These are phyloP conservation scores for Gonatopus flavifemur DNA, from an alignment of 1,140 invertebrate genomes.

Conservation along the genomic window DNA sequence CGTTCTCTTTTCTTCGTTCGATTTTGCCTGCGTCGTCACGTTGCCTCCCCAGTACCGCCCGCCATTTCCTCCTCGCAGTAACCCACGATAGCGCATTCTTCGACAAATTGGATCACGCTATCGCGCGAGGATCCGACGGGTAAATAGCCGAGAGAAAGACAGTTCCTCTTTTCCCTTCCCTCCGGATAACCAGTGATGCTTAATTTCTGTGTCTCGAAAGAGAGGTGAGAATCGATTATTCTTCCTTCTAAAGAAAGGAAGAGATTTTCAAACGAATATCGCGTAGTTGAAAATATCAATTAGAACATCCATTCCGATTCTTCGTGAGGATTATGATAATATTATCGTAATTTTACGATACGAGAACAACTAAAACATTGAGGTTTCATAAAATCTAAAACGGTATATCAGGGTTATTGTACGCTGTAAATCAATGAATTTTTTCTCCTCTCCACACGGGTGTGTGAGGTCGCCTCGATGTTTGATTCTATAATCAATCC, in stretches of 20 bases:
- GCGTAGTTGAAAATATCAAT: constrained; percentile 3
- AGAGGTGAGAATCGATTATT: neutral
- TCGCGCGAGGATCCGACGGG: constrained; percentile 34
- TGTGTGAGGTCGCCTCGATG: constrained; percentile 8
- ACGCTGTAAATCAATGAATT: constrained; percentile 5
- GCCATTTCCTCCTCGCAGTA: constrained; percentile 26
- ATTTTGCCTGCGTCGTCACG: neutral
- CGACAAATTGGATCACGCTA: constrained; percentile 57
- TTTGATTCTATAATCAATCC: too few relatives aligned
- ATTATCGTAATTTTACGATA: neutral
- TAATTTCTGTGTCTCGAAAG: neutral
- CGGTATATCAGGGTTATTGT: constrained; percentile 5
- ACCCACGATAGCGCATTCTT: constrained; percentile 49
- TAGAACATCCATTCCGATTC: too few relatives aligned
- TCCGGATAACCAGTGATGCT: constrained; percentile 19
- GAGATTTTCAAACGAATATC: neutral
- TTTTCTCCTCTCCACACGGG: constrained; percentile 10
- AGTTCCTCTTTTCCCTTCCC: too few relatives aligned
- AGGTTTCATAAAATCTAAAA: constrained; percentile 5
- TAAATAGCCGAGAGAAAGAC: constrained; percentile 25
- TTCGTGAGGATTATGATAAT: too few relatives aligned
- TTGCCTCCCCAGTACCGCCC: constrained; percentile 2
- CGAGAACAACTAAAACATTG: neutral
- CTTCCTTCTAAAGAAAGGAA: neutral
- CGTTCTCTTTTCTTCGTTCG: neutral